phyloP scores from a whole-genome alignment of 2,113 vertebrate genomes.

The Solenodon paradoxus region DNA sequence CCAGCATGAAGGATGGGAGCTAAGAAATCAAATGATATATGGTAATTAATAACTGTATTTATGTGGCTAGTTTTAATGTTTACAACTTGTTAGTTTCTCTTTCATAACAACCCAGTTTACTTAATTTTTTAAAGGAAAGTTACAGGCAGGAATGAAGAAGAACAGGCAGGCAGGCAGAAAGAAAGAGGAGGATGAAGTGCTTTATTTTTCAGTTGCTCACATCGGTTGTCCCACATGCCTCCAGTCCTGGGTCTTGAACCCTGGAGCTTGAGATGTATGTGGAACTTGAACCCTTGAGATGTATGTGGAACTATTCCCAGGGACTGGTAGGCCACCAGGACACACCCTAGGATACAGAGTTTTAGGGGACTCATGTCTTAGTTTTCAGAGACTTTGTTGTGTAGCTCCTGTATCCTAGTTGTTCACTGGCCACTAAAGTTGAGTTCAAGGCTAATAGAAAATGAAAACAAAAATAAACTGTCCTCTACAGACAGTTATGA shows the following conservation, averaged over 20 bases:
- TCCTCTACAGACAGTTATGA: rapidly evolving
- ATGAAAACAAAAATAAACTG: not conserved
- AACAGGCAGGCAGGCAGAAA: too few relatives aligned
- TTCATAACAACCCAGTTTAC: not conserved
- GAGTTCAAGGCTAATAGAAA: not conserved
- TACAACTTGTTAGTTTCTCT: not conserved
- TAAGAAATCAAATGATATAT: not conserved
- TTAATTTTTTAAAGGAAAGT: too few relatives aligned
- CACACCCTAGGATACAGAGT: not conserved
- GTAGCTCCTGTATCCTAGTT: rapidly evolving
- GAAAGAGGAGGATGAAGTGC: too few relatives aligned
- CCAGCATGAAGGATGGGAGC: not conserved
- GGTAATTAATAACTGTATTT: not conserved
- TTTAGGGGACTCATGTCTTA: not conserved
- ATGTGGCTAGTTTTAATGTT: not conserved
- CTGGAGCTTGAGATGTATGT: too few relatives aligned
- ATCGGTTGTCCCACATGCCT: too few relatives aligned
- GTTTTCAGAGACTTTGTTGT: not conserved
- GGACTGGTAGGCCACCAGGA: too few relatives aligned
- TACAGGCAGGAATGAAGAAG: too few relatives aligned
- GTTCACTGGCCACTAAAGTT: not conserved
- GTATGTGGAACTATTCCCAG: too few relatives aligned
- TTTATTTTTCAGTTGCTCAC: too few relatives aligned
- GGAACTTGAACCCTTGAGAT: too few relatives aligned
- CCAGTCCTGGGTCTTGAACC: too few relatives aligned